These are phyloP conservation scores for Anthoscopus minutus DNA, from an alignment of 2,113 vertebrate species.

Conservation along the genomic window DNA sequence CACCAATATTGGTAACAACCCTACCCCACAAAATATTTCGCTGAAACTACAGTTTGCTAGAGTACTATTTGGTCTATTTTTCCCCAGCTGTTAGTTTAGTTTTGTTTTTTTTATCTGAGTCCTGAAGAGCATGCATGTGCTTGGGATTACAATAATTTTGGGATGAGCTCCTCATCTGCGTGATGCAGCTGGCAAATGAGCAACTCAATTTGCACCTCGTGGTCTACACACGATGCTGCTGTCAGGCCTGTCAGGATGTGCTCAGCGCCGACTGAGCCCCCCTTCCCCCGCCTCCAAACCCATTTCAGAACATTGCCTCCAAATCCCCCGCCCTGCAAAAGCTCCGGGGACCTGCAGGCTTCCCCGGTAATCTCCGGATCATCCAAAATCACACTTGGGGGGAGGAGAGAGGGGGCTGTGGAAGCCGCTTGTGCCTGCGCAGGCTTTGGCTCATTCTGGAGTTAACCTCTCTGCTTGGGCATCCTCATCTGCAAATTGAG, in stretches of 20 bases:
- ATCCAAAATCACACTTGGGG: not conserved
- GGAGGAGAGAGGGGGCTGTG: no score
- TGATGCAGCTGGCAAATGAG: not conserved
- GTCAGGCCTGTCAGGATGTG: not conserved
- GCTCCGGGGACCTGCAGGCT: not conserved
- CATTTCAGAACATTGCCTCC: not conserved
- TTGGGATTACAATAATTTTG: not conserved
- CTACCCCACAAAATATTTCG: not conserved
- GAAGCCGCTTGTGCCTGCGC: not conserved
- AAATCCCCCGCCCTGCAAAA: not conserved
- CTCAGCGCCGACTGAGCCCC: not conserved
- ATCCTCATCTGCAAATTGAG: not conserved
- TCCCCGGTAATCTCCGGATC: not conserved
- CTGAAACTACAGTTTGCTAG: not conserved
- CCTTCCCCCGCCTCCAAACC: accelerated
- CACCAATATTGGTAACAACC: not conserved
- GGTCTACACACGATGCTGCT: accelerated
- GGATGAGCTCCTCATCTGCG: not conserved
- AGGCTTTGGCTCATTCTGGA: not conserved
- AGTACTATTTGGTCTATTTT: not conserved
- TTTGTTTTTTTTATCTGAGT: not conserved
- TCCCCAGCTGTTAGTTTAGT: not conserved
- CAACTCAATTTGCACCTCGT: not conserved
- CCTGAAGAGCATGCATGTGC: not conserved
- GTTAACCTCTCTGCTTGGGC: not conserved